Evolutionary conservation across 2,797 vertebrate species (phyloP).

Genomic region (Chromis chromis): DNA sequence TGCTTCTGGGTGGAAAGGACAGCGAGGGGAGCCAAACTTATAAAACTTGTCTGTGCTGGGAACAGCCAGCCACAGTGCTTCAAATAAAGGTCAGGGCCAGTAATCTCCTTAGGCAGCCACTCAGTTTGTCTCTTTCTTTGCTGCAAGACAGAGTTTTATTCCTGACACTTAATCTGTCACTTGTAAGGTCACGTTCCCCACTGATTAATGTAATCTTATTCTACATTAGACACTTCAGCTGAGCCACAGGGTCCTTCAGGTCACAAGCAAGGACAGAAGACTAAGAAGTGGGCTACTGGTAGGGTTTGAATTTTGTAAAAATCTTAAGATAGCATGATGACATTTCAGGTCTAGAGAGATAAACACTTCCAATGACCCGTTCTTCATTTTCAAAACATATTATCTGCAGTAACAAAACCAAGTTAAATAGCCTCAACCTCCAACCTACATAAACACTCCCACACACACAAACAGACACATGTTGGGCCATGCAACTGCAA

Average conservation of each 20-base stretch:
- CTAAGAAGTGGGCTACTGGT: conserved; percentile 27
- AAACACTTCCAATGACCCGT: conserved; percentile 35
- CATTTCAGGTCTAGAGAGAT: conserved; percentile 21
- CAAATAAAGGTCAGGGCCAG: conserved; percentile 79
- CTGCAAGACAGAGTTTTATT: conserved; percentile 79
- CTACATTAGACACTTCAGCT: conserved; percentile 78
- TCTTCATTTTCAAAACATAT: conserved; percentile 41
- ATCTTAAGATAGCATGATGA: conserved; percentile 28
- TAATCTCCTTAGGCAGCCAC: conserved; percentile 78
- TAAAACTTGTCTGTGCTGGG: conserved; percentile 71
- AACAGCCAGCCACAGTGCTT: conserved; percentile 66
- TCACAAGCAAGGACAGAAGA: conserved; percentile 59
- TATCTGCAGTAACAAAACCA: conserved; percentile 54
- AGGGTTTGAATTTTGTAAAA: conserved; percentile 15
- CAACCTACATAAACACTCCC: conserved; percentile 45
- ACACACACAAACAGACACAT: conserved; percentile 33
- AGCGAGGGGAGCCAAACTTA: conserved; percentile 70
- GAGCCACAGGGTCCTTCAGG: conserved; percentile 60
- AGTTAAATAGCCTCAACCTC: conserved; percentile 37
- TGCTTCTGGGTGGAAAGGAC: conserved; percentile 62
- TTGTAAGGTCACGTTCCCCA: conserved; percentile 82
- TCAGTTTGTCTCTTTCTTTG: conserved; percentile 72
- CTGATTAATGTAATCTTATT: conserved; percentile 84
- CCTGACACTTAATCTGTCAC: conserved; percentile 81
- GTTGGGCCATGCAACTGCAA: conserved; percentile 26